These are phyloP conservation scores for Salminus brasiliensis DNA, from an alignment of 2,113 vertebrate species.

Conservation along the genomic window DNA sequence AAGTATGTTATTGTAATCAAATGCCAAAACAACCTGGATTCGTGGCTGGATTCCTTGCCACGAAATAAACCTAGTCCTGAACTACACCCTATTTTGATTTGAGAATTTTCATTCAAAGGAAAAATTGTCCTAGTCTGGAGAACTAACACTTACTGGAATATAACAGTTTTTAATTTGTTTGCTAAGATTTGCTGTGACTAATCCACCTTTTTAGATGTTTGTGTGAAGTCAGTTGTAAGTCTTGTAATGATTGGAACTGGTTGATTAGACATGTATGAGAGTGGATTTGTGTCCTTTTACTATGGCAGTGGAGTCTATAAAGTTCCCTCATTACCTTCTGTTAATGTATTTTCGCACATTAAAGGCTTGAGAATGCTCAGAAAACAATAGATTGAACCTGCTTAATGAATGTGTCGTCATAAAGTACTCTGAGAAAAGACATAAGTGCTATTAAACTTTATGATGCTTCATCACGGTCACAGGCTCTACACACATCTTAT, in stretches of 20 bases:
- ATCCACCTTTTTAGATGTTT: too few relatives aligned
- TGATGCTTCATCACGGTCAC: constrained; percentile 38
- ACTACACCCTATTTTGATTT: too few relatives aligned
- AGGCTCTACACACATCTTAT: background rate
- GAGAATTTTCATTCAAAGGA: too few relatives aligned
- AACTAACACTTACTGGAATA: too few relatives aligned
- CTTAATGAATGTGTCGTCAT: constrained; percentile 29
- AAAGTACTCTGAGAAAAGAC: constrained; percentile 3
- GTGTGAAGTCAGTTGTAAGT: background rate
- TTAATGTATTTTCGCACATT: constrained; percentile 37
- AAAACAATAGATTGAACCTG: background rate
- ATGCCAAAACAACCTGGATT: too few relatives aligned
- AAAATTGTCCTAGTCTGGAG: too few relatives aligned
- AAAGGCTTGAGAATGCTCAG: constrained; percentile 23
- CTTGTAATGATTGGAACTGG: background rate
- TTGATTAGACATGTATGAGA: background rate
- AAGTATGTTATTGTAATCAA: too few relatives aligned
- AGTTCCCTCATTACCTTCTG: constrained; percentile 48
- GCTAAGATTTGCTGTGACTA: too few relatives aligned
- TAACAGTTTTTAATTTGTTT: too few relatives aligned
- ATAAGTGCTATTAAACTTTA: constrained; percentile 32
- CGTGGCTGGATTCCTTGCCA: too few relatives aligned
- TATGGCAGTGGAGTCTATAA: constrained; percentile 20
- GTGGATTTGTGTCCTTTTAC: background rate
- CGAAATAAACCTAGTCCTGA: too few relatives aligned